Percentiles rank a stretch among this genome's conserved stretches.
phyloP scores from a whole-genome alignment of 1,140 invertebrate species.

The Pararge aegeria region DNA sequence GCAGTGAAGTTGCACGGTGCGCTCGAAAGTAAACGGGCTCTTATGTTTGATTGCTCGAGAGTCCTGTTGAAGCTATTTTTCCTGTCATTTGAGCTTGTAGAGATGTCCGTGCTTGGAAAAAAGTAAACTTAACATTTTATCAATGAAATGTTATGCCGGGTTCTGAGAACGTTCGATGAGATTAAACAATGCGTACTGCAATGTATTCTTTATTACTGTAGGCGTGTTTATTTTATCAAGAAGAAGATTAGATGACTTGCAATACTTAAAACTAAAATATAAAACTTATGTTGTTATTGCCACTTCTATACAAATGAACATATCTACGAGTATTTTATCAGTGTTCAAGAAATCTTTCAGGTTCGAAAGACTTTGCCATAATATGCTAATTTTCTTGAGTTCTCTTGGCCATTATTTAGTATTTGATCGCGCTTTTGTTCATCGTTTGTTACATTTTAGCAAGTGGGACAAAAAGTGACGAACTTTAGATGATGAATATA shows the following conservation, averaged over 20 bases:
- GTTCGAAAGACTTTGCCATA: too few species aligned
- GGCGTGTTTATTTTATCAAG: too few species aligned
- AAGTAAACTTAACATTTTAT: neutral
- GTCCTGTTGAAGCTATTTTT: neutral
- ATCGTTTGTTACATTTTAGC: neutral
- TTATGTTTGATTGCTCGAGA: neutral
- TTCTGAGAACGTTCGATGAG: neutral
- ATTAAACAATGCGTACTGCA: neutral
- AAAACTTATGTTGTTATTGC: too few species aligned
- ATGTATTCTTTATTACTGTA: too few species aligned
- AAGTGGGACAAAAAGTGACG: conserved; percentile 10
- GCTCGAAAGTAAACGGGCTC: neutral
- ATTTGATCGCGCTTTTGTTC: neutral
- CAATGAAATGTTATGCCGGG: neutral
- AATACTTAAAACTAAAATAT: too few species aligned
- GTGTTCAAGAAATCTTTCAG: too few species aligned
- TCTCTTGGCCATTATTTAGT: too few species aligned
- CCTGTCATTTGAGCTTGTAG: neutral
- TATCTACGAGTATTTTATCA: too few species aligned
- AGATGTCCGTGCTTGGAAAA: neutral
- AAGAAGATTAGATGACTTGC: too few species aligned
- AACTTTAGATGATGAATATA: conserved; percentile 21
- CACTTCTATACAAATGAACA: too few species aligned
- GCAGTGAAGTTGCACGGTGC: neutral
- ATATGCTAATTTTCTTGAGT: too few species aligned